Conservation (phyloP, 2,113 vertebrate species). For the Phaethon lepturus region DNA sequence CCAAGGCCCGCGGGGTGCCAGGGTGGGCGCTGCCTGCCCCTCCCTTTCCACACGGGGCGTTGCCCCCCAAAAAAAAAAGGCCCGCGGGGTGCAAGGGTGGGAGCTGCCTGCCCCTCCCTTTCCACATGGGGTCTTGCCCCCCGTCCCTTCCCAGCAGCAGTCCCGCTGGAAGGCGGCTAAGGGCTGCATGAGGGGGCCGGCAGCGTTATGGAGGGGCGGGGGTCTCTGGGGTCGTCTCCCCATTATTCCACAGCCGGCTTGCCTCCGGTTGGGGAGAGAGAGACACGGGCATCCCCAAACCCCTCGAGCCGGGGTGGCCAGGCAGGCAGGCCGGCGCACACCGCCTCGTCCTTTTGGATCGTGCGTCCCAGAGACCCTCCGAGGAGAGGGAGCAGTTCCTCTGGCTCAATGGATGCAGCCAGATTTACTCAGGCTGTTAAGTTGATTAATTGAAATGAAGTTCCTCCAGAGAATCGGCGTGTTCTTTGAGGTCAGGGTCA, state of each 20-base stretch:
- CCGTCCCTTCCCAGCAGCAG: background rate
- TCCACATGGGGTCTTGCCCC: rapidly evolving
- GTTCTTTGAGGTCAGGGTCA: constrained; percentile 79
- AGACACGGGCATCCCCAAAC: background rate
- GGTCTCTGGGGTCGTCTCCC: background rate
- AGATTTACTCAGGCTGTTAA: constrained; percentile 56
- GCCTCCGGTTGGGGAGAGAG: background rate
- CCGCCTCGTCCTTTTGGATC: background rate
- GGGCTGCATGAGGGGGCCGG: background rate
- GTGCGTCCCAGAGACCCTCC: background rate
- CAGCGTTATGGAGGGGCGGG: rapidly evolving
- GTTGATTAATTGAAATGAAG: constrained; percentile 75
- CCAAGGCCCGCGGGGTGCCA: too few species aligned
- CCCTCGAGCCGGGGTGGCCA: background rate
- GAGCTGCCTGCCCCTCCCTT: background rate
- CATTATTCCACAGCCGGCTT: background rate
- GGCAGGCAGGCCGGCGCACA: background rate
- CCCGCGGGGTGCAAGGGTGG: rapidly evolving
- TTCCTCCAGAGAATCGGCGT: constrained; percentile 72
- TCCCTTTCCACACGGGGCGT: rapidly evolving
- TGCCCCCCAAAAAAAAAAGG: too few species aligned
- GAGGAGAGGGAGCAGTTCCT: background rate
- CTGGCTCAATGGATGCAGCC: background rate
- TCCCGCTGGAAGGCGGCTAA: background rate
- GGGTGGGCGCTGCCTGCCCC: background rate